A percentile compares a stretch with the other conserved stretches of the same genome.
Evolutionary conservation across 2,797 vertebrate genomes (phyloP).

Genomic region (Antrozous pallidus): DNA sequence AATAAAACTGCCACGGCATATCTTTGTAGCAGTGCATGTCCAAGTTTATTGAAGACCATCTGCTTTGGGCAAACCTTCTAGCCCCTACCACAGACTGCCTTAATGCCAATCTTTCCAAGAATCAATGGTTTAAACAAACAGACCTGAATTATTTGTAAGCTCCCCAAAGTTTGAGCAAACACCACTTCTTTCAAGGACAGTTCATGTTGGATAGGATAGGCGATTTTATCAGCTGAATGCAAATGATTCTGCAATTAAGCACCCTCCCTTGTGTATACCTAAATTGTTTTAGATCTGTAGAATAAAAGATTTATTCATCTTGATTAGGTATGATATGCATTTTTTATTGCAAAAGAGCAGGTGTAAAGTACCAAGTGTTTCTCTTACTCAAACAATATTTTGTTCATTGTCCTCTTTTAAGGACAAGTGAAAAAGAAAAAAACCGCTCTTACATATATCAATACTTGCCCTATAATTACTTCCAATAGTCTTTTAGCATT

Average conservation of each 20-base stretch:
- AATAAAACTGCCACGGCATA: background rate
- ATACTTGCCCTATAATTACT: conserved; percentile 22
- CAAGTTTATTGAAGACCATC: background rate
- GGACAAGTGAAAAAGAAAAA: background rate
- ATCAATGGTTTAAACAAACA: background rate
- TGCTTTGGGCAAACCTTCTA: background rate
- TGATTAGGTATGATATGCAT: conserved; percentile 50
- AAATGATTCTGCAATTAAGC: conserved; percentile 16
- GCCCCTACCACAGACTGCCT: background rate
- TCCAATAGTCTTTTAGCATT: background rate
- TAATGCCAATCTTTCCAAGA: background rate
- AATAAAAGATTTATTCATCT: conserved; percentile 58
- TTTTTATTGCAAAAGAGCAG: conserved; percentile 69
- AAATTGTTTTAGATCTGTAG: conserved; percentile 56
- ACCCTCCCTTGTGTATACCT: conserved; percentile 1
- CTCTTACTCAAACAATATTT: conserved; percentile 53
- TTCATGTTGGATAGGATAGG: background rate
- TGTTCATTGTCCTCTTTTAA: conserved; percentile 17
- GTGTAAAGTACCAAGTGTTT: conserved; percentile 64
- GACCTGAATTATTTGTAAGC: background rate
- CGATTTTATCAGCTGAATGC: background rate
- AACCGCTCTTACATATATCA: background rate
- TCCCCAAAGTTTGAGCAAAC: background rate
- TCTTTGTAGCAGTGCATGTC: background rate
- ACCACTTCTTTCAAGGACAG: background rate